Evolutionary conservation across 2,797 vertebrate genomes (phyloP), one percentile per base, ranked within the genome.

Genomic region (Malacoctenus gilli): DNA sequence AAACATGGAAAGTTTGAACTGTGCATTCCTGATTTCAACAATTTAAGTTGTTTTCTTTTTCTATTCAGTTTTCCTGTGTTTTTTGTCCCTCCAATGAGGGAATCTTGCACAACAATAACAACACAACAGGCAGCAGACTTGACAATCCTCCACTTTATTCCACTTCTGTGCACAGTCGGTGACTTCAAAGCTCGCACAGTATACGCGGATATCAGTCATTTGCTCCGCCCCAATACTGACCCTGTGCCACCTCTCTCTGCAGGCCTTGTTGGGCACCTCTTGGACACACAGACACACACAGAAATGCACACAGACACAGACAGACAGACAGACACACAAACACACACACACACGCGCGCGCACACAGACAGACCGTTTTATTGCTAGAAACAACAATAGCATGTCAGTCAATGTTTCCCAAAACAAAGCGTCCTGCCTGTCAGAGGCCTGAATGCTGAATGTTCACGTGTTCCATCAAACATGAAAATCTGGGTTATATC

Each of bases 141-240:
- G 32, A 79, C 75, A 83, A 75, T 71, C 68, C 53, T 73, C 55
- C 38, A 57, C 67, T 89, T 90, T 87, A 89, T 89, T 89, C 55
- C 60, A 84, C 64, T 85, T 43, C 69, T 34, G 54, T 78, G 68
- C 85, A 79, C 79, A 90, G 59, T 65, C 62, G 60, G 75, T 73
- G 61, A 77, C 54, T 72, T 75, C 72, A 79, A 87, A 76, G 76
- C 69, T 70, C 78, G 85, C 87, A 89, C 85, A 89, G 87, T 87
- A 83, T 83, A 84, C 83, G 76, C 77, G 79, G 82, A 82, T 80
- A 82, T 83, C 32, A 72, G 54, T 83, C 65, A 69, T 36, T 14
- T 54, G 47, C 41, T 62, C 58, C 47, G 38, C 49, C 19, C 61
- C 46, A 66, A 60, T 38, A 58, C 66, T 37, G 44, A 39, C 39